A percentile compares a stretch with the other conserved stretches of the same genome.
Evolutionary conservation across 2,888 invertebrate genomes (phyloP).

Genomic region (Rhagium mordax): DNA sequence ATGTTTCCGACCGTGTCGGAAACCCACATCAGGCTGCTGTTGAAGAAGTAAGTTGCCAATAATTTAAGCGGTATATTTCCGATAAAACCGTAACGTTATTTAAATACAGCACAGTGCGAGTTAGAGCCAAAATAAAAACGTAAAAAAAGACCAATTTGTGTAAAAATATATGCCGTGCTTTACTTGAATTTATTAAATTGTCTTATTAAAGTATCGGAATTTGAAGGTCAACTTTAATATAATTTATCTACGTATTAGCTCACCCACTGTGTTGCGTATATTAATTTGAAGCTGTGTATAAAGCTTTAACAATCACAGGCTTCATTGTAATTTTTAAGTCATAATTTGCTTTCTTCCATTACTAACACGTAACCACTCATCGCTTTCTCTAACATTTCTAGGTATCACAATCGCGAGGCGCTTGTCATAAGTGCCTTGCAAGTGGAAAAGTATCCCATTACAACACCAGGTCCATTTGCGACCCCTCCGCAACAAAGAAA

Average conservation of each 20-base stretch:
- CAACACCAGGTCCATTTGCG: slow-evolving; percentile 87
- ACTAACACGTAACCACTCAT: slow-evolving; percentile 31
- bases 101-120: neutral
- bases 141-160: too few species aligned
- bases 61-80: neutral
- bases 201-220: too few species aligned
- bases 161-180: too few species aligned
- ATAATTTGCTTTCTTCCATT: slow-evolving; percentile 19
- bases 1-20: slow-evolving; percentile 95
- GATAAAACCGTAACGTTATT: neutral
- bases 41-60: slow-evolving; percentile 85
- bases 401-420: slow-evolving; percentile 94
- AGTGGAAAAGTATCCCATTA: slow-evolving; percentile 93
- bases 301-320: slow-evolving; percentile 6
- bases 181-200: too few species aligned
- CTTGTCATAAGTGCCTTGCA: slow-evolving; percentile 94
- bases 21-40: slow-evolving; percentile 86
- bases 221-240: too few species aligned
- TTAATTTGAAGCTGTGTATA: slow-evolving; percentile 5
- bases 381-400: slow-evolving; percentile 68
- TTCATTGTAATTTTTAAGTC: neutral
- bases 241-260: neutral
- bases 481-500: slow-evolving; percentile 80
- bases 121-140: neutral
- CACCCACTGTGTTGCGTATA: neutral